Evolutionary conservation across 2,113 vertebrate species (phyloP).

Genomic region (Anas platyrhynchos): DNA sequence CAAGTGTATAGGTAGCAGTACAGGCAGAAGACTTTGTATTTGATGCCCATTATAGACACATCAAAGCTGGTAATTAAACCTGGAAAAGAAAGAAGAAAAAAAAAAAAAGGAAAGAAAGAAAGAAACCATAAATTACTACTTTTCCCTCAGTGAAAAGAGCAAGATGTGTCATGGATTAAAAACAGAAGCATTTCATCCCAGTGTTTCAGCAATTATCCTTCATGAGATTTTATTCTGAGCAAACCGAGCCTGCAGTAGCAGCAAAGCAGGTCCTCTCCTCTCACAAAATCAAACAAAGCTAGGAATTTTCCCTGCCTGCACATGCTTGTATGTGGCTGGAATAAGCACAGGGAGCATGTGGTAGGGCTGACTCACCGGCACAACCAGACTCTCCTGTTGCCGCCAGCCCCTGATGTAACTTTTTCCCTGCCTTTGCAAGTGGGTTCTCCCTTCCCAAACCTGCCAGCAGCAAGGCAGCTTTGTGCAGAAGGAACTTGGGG

Average conservation of each 20-base stretch:
- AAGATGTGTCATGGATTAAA: not conserved
- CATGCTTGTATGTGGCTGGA: not conserved
- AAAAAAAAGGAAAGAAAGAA: too few species aligned
- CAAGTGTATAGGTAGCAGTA: not conserved
- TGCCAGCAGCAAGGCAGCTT: not conserved
- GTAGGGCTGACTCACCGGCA: not conserved
- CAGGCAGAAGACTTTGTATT: not conserved
- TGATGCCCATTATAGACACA: not conserved
- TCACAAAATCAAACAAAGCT: not conserved
- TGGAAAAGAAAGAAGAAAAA: too few species aligned
- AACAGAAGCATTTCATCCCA: not conserved
- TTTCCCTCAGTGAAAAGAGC: conserved; percentile 8
- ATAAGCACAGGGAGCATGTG: not conserved
- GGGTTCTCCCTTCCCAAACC: not conserved
- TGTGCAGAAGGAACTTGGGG: not conserved
- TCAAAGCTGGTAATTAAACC: conserved; percentile 8
- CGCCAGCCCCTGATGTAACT: not conserved
- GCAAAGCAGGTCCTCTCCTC: not conserved
- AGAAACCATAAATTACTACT: not conserved
- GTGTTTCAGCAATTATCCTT: not conserved
- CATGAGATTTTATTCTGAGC: not conserved
- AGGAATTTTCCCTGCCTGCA: conserved; percentile 20
- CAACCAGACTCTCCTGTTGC: conserved; percentile 14
- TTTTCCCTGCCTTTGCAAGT: not conserved
- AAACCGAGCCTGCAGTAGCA: not conserved